These are phyloP conservation scores for Lethrus apterus DNA, from an alignment of 1,140 invertebrate genomes.

Conservation along the genomic window DNA sequence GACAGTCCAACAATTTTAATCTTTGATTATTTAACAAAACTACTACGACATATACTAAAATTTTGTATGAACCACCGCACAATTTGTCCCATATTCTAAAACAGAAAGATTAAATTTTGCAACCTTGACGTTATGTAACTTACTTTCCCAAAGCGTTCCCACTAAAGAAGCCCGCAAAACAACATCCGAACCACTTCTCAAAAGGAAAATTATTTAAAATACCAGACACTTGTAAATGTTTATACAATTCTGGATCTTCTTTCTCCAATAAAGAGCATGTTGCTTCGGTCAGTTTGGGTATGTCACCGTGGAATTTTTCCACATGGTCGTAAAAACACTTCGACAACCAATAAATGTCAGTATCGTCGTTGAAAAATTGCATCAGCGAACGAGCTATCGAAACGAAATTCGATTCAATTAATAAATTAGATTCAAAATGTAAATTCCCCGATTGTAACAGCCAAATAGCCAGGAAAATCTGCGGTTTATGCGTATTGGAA, in stretches of 20 bases:
- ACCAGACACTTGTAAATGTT: conserved; percentile 51
- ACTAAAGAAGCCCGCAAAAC: conserved; percentile 71
- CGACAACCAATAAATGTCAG: conserved; percentile 72
- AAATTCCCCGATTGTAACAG: conserved; percentile 59
- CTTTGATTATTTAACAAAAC: conserved; percentile 63
- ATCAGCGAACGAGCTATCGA: conserved; percentile 62
- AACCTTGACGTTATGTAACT: conserved; percentile 7
- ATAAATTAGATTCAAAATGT: conserved; percentile 44
- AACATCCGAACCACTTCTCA: conserved; percentile 68
- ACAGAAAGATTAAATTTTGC: conserved; percentile 21
- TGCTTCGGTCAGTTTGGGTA: conserved; percentile 55
- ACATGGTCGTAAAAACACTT: conserved; percentile 64
- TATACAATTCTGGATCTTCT: conserved; percentile 61
- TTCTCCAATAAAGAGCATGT: conserved; percentile 59
- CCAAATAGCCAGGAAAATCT: conserved; percentile 69
- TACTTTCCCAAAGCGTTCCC: conserved; percentile 71
- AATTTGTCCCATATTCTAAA: conserved; percentile 83
- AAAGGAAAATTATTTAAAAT: conserved; percentile 54
- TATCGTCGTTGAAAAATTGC: conserved; percentile 60
- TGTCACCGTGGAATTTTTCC: conserved; percentile 55
- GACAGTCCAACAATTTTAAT: conserved; percentile 55
- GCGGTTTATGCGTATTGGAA: conserved; percentile 48
- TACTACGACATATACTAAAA: conserved; percentile 70
- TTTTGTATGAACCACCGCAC: conserved; percentile 72
- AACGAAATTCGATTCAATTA: conserved; percentile 47